These are phyloP conservation scores for Caerostris extrusa DNA, from an alignment of 1,140 invertebrate species.

Conservation along the genomic window DNA sequence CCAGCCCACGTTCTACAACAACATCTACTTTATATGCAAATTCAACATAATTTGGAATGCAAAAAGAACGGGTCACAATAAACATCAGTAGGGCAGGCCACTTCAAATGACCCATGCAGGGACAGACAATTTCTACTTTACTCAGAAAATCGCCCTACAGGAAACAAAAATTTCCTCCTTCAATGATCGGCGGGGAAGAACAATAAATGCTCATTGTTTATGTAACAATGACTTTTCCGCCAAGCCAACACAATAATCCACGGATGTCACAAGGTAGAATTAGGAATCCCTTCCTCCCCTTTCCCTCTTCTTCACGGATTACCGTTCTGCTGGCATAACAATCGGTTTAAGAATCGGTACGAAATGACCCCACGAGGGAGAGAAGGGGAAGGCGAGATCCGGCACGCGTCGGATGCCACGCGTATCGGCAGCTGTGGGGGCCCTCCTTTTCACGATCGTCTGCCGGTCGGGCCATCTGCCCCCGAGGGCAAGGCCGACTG, in stretches of 20 bases:
- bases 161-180: no score
- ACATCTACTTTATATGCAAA: no score
- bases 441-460: neutral
- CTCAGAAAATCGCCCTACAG: no score
- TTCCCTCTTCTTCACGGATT: neutral
- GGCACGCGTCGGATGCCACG: conserved; percentile 69
- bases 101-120: no score
- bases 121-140: no score
- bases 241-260: neutral
- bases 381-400: neutral
- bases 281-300: neutral
- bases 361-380: neutral
- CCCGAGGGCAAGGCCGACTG: conserved; percentile 37
- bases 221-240: neutral
- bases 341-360: conserved; percentile 4
- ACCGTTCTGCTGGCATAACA: neutral
- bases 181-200: no score
- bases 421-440: conserved; percentile 25
- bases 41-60: no score
- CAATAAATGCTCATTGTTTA: neutral
- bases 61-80: no score
- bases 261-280: conserved; percentile 11
- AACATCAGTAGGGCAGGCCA: no score
- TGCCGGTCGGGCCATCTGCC: conserved; percentile 44
- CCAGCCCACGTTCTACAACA: no score